Percentiles rank a stretch among this genome's conserved stretches.
phyloP scores from a whole-genome alignment of 2,113 vertebrate genomes.

The Pterocles orientalis region DNA sequence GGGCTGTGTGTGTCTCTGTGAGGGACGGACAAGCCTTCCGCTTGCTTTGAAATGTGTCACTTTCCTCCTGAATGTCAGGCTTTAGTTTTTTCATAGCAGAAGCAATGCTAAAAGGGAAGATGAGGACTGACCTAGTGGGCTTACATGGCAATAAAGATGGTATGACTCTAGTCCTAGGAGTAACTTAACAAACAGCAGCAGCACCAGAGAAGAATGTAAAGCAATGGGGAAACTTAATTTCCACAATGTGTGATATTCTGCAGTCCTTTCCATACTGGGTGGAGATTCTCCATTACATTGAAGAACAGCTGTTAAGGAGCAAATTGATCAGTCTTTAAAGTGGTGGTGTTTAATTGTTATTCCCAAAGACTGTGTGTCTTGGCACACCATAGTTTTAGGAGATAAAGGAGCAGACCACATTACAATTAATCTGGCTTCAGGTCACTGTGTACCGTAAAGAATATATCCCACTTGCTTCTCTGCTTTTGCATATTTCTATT shows the following conservation, averaged over 20 bases:
- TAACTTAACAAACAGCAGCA: not conserved
- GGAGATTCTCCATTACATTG: not conserved
- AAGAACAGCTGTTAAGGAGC: not conserved
- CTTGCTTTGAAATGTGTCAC: not conserved
- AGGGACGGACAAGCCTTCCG: accelerated
- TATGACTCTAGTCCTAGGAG: not conserved
- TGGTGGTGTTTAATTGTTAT: not conserved
- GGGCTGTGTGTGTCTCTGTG: not conserved
- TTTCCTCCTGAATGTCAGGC: not conserved
- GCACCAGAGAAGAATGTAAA: not conserved
- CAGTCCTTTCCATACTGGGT: not conserved
- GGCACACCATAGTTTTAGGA: not conserved
- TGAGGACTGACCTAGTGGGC: not conserved
- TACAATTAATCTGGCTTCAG: not conserved
- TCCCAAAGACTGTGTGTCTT: not conserved
- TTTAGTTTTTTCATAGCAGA: not conserved
- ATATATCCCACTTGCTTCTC: not conserved
- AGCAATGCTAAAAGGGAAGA: not conserved
- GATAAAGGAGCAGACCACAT: not conserved
- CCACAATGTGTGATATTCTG: not conserved
- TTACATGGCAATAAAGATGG: accelerated
- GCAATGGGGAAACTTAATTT: not conserved
- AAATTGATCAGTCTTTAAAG: not conserved
- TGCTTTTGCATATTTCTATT: not conserved
- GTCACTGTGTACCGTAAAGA: not conserved